Evolutionary conservation across 2,113 vertebrate genomes (phyloP).

Genomic region (Myanophis thanlyinensis): DNA sequence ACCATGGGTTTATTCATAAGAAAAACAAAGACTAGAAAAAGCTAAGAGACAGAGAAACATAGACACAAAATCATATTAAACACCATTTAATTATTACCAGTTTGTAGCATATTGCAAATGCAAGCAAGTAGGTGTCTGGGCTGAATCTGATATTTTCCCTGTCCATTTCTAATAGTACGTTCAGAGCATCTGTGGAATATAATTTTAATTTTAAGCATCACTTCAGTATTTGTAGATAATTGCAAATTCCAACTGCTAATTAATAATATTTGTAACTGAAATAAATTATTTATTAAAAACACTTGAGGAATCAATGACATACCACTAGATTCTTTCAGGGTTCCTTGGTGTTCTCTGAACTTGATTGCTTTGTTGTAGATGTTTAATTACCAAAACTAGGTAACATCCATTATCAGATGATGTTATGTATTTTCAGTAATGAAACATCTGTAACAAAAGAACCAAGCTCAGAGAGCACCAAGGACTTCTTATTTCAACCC

Average conservation of each 20-base stretch:
- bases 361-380: not conserved
- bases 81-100: conserved; percentile 71
- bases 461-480: not conserved
- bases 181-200: conserved; percentile 76
- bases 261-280: not conserved
- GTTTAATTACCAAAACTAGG: not conserved
- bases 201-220: not conserved
- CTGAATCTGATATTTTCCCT: conserved; percentile 78
- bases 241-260: not conserved
- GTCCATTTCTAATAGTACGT: conserved; percentile 85
- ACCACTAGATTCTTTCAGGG: not conserved
- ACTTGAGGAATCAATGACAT: not conserved
- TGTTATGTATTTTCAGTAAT: not conserved
- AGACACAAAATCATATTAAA: not conserved
- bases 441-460: not conserved
- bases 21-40: not conserved
- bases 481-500: not conserved
- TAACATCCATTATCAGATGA: not conserved
- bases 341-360: not conserved
- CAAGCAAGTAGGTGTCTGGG: conserved; percentile 81
- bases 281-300: not conserved
- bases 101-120: conserved; percentile 87
- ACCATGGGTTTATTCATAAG: not conserved
- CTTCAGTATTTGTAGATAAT: not conserved
- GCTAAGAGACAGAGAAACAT: not conserved